A percentile compares a stretch with the other conserved stretches of the same genome.
Conservation (phyloP, 2,113 vertebrate genomes). For the Malurus elegans region DNA sequence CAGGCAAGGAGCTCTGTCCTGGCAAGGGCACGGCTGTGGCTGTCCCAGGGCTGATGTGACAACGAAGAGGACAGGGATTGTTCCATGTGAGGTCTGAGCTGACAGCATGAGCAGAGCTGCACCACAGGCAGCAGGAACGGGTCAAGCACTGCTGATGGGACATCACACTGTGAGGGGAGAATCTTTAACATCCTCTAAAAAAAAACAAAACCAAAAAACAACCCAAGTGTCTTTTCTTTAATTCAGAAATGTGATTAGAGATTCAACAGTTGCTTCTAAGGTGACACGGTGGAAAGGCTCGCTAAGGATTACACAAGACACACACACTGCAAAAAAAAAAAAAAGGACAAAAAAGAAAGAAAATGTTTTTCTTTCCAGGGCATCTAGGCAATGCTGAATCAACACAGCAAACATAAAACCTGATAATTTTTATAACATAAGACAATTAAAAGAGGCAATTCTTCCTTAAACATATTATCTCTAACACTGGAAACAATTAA, state of each 20-base stretch:
- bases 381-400: neutral
- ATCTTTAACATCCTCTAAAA: neutral
- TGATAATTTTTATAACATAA: neutral
- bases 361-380: neutral
- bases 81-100: neutral
- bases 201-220: no score
- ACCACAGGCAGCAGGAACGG: constrained; percentile 45
- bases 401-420: neutral
- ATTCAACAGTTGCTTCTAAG: neutral
- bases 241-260: neutral
- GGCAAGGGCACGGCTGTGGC: neutral
- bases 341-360: neutral
- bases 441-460: neutral
- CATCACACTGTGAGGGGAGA: constrained; percentile 12
- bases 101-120: constrained; percentile 32
- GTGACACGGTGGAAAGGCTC: neutral
- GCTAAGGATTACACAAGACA: neutral
- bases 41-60: neutral
- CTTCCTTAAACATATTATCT: neutral
- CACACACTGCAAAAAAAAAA: no score
- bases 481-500: neutral
- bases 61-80: neutral
- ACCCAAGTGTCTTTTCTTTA: neutral
- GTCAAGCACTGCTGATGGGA: constrained; percentile 15
- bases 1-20: neutral